These are phyloP conservation scores for Cricetomys ansorgei DNA, from an alignment of 2,113 vertebrate genomes.

Conservation along the genomic window DNA sequence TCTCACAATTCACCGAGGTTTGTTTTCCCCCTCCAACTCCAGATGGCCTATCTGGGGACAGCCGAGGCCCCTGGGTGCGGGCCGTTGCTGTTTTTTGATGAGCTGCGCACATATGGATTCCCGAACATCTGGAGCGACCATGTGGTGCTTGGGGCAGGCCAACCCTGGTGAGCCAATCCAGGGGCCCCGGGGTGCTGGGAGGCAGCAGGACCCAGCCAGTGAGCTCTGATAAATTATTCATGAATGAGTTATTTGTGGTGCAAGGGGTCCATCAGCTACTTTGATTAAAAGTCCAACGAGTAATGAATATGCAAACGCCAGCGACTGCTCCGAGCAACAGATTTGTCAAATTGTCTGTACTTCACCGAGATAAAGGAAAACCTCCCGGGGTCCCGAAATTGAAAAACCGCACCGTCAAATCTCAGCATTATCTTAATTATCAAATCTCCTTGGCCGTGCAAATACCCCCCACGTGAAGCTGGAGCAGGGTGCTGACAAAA, in stretches of 20 bases:
- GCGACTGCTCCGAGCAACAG: slow-evolving; percentile 86
- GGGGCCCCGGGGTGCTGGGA: slow-evolving; percentile 81
- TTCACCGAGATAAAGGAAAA: slow-evolving; percentile 90
- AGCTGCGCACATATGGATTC: slow-evolving; percentile 89
- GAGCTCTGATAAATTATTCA: slow-evolving; percentile 91
- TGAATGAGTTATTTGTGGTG: slow-evolving; percentile 82
- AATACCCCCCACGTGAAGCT: slow-evolving; percentile 23
- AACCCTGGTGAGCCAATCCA: slow-evolving; percentile 84
- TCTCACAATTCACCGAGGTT: slow-evolving; percentile 85
- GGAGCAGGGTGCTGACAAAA: slow-evolving; percentile 23
- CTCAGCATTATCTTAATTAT: slow-evolving; percentile 88
- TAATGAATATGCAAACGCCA: slow-evolving; percentile 92
- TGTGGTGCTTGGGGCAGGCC: slow-evolving; percentile 90
- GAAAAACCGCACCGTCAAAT: slow-evolving; percentile 86
- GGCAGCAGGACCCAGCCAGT: slow-evolving; percentile 85
- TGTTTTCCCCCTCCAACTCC: slow-evolving; percentile 79
- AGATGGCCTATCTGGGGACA: slow-evolving; percentile 89
- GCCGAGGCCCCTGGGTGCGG: slow-evolving; percentile 85
- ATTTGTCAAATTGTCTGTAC: slow-evolving; percentile 93
- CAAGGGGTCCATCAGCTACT: slow-evolving; percentile 87
- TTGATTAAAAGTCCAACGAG: slow-evolving; percentile 93
- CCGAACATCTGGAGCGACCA: slow-evolving; percentile 94
- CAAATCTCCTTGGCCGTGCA: slow-evolving; percentile 81
- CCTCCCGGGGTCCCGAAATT: slow-evolving; percentile 89
- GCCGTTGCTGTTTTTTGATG: slow-evolving; percentile 88